Evolutionary conservation across 2,113 vertebrate genomes (phyloP), one percentile per base, ranked within the genome.

Genomic region (Rhadina sibilatrix): DNA sequence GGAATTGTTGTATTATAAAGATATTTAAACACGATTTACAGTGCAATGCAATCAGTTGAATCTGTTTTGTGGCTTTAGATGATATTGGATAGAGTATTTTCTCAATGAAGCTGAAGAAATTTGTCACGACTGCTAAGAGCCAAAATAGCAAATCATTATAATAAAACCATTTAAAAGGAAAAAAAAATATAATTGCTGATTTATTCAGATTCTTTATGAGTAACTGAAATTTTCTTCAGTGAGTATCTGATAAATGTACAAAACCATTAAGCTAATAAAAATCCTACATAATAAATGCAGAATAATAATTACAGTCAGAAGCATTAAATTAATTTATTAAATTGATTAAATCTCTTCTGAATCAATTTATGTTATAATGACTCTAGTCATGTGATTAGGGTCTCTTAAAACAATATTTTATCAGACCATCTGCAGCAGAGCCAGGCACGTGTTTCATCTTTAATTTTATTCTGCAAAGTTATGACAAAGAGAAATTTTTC

Each of bases 181-280:
- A 40, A 46, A 64, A 53, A 40, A 49, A 61, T 40, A 9, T 24
- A 15, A 71, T 40, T 74, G 33, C 54, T 75, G 71, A 88, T 96
- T 95, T 95, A 95, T 95, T 93, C 75, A 88, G 24, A 86, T 93
- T 75, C 85, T 64, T 68, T 83, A 40, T 83, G 31, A 83, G 54
- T 53, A 90, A 90, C 75, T 81, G 60, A 93, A 88, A 90, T 93
- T 81, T 90, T 94, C 54, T 90, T 83, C 83, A 71, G 59, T 69
- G n/a, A 89, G 81, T 77, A 80, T 94, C 93, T 94, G 92, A 95
- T 96, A 74, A 95, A 97, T 92, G 88, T 60, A 81, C 75, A 93
- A 96, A 96, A 81, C 79, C 92, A 95, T 97, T 97, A 96, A 81
- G 88, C 76, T 96, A 94, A 96, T 95, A 96, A 88, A 97, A 96